Percentiles rank a stretch among this genome's conserved stretches.
Evolutionary conservation across 2,888 invertebrate species (phyloP).

Genomic region (Drosophila birchii): DNA sequence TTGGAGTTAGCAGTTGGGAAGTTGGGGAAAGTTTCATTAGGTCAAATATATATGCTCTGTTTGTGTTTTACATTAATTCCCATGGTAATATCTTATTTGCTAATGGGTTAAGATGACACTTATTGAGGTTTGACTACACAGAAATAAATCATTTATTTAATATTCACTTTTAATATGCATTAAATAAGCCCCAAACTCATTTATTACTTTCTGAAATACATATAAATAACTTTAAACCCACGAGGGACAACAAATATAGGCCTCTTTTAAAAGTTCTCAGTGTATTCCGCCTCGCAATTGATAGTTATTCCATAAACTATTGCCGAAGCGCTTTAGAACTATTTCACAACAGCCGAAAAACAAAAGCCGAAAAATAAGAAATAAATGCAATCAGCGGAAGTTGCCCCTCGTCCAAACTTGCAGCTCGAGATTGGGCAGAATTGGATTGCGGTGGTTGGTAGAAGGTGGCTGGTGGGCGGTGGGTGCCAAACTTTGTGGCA

Average conservation of each 20-base stretch:
- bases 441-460: constrained; percentile 27
- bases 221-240: background rate
- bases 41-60: background rate
- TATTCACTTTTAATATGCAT: too few species aligned
- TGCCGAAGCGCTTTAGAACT: constrained; percentile 54
- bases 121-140: too few species aligned
- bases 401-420: constrained; percentile 48
- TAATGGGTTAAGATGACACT: too few species aligned
- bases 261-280: constrained; percentile 16
- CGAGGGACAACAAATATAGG: background rate
- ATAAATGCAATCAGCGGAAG: constrained; percentile 71
- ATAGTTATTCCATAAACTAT: constrained; percentile 62
- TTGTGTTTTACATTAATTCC: too few species aligned
- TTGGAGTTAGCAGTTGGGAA: background rate
- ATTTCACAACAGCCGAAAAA: constrained; percentile 56
- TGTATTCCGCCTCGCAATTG: constrained; percentile 51
- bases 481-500: constrained; percentile 76
- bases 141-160: too few species aligned
- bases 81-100: too few species aligned
- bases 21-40: background rate
- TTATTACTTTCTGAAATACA: too few species aligned
- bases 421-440: constrained; percentile 47
- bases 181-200: too few species aligned
- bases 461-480: constrained; percentile 1
- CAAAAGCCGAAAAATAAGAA: constrained; percentile 52